Base-by-base conservation (phyloP, 2,113 vertebrate species). In the Acrocephalus kingi region DNA sequence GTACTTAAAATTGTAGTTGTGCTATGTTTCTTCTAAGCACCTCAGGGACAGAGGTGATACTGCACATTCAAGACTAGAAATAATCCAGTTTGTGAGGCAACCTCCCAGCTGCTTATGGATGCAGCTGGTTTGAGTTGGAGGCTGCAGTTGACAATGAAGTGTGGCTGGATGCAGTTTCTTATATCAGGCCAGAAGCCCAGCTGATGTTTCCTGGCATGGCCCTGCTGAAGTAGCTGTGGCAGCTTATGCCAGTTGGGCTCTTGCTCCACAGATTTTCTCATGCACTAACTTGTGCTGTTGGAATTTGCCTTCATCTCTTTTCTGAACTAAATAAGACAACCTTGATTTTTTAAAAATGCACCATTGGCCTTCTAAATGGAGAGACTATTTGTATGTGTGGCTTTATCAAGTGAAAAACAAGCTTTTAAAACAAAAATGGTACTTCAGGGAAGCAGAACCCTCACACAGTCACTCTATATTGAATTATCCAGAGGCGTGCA, bases 81-180 rank as follows among this genome's bases (percentile, higher is more conserved):
- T 31, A 48, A 75, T 67, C 28, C 79, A 74, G 31, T 21, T 49
- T 84, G 63, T 55, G 19, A 71, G 13, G 24, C 37, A 83, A 35
- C 24, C 12, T 90, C 30, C 39, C 46, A 46, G 59, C 8, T 76
- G n/a, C 74, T 73, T 71, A 46, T 2, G 4, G 64, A 55, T 90
- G 73, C 82, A 83, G 30, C 68, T 92, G 82, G n/a, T 88, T 89
- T 68, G 56, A 31, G 14, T n/a, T 78, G 45, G 82, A 96, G 61
- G 46, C 31, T 71, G 61, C 49, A 89, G 76, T 61, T 72, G 73
- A 46, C 88, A 95, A 93, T 77, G 72, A 95, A 92, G 79, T 90
- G 93, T 88, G 79, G 45, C 76, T 94, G 93, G 83, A 92, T 81
- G 61, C 23, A 75, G n/a, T 45, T 86, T 54, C 68, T 64, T 72